Base-by-base conservation (phyloP, 2,797 vertebrate genomes). In the Arnoldichthys spilopterus region DNA sequence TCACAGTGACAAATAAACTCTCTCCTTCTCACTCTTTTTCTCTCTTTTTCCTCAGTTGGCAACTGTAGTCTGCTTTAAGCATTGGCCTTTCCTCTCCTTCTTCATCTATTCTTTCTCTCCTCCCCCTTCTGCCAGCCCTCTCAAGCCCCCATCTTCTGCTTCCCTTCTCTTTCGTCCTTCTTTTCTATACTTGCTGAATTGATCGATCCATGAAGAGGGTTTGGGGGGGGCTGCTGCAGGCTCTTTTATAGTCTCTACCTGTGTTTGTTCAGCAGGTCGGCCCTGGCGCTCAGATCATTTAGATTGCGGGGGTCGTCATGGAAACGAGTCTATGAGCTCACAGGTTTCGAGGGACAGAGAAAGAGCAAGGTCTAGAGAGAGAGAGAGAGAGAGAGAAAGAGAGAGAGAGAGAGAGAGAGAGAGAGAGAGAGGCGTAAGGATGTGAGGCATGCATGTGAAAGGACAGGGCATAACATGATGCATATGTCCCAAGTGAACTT, bases 271-370 rank as follows among this genome's bases (percentile, higher is more conserved):
- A 78, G 77, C 45, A 56, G 70, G 74, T 75, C 69, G 18, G 69
- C 64, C 76, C 63, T 22, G 67, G 51, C 22, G n/a, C 61, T 32
- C 78, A 64, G 71, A 86, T 83, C 77, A 80, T 76, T 83, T 83
- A 76, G 85, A 86, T 93, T 90, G 82, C 68, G 59, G 82, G 81
- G 85, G 92, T 95, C 93, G 88, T 90, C 91, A 94, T 94, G 90
- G 95, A 89, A 91, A 95, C 90, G 18, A 87, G 89, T 88, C 90
- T 87, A 91, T 91, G 90, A 89, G 84, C 87, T 91, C 88, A 84
- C 90, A 88, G 89, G 72, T 89, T 91, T 86, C 88, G 91, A 76
- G 91, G 91, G 89, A 89, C 84, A 81, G 90, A 92, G 91, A 93
- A 74, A 78, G 77, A 74, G 75, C 75, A n/a, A n/a, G n/a, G n/a